Evolutionary conservation across 2,113 vertebrate genomes (phyloP).

Genomic region (Perccottus glenii): DNA sequence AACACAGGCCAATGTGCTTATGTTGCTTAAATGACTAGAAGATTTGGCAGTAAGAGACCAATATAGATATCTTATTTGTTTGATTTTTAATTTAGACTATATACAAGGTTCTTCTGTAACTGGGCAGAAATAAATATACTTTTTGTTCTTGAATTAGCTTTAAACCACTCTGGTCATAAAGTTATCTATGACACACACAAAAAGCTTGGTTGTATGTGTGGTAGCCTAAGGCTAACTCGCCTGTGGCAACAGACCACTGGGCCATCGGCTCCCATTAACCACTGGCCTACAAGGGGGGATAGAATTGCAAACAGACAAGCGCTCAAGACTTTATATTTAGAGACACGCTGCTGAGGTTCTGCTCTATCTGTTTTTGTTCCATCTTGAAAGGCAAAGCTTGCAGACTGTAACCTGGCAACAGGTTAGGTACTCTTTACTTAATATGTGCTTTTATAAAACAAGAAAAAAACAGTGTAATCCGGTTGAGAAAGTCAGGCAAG

Average conservation of each 20-base stretch:
- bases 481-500: constrained; percentile 28
- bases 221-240: constrained; percentile 57
- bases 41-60: constrained; percentile 26
- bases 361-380: constrained; percentile 60
- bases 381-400: constrained; percentile 50
- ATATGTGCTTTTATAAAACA: constrained; percentile 43
- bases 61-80: constrained; percentile 34
- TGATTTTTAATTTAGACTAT: constrained; percentile 6
- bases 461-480: constrained; percentile 9
- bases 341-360: constrained; percentile 53
- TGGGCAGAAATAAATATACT: constrained; percentile 21
- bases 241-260: constrained; percentile 50
- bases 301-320: constrained; percentile 66
- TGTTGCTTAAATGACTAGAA: constrained; percentile 30
- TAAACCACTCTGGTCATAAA: constrained; percentile 36
- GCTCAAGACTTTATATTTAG: constrained; percentile 70
- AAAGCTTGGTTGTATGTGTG: constrained; percentile 49
- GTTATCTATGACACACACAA: constrained; percentile 41
- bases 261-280: constrained; percentile 71
- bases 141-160: constrained; percentile 41
- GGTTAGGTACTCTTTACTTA: constrained; percentile 54
- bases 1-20: not conserved
- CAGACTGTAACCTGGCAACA: constrained; percentile 73
- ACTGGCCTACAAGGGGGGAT: constrained; percentile 49
- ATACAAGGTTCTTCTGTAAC: constrained; percentile 4